phyloP scores from a whole-genome alignment of 1,140 invertebrate genomes.

The Ridgeia piscesae region DNA sequence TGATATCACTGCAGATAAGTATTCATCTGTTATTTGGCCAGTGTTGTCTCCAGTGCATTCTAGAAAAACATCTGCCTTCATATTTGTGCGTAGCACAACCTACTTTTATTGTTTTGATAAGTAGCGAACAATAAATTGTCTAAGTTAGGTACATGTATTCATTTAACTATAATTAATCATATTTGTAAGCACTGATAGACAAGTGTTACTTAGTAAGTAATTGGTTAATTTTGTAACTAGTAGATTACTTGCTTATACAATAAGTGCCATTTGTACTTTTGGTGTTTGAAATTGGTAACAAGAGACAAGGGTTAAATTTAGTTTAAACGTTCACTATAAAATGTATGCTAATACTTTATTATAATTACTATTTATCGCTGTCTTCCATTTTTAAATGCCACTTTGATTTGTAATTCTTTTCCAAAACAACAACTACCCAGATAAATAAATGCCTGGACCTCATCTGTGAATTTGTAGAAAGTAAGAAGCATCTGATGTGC shows the following conservation, averaged over 20 bases:
- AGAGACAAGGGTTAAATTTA: background rate
- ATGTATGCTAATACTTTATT: background rate
- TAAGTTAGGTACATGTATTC: background rate
- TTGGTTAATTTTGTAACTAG: background rate
- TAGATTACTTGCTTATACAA: background rate
- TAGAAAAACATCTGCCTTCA: constrained; percentile 5
- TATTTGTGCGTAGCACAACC: background rate
- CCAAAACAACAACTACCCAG: background rate
- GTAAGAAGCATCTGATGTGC: background rate
- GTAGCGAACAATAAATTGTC: background rate
- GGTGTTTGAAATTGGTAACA: background rate
- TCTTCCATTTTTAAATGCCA: background rate
- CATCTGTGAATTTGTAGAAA: background rate
- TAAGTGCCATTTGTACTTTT: background rate
- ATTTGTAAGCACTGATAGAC: background rate
- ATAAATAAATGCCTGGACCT: background rate
- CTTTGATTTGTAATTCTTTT: background rate
- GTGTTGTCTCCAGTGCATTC: background rate
- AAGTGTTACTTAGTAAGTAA: constrained; percentile 1
- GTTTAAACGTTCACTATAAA: background rate
- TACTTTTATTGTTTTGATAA: constrained; percentile 2
- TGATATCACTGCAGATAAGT: background rate
- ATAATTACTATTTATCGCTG: background rate
- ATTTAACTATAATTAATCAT: background rate
- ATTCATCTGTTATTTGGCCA: background rate